Evolutionary conservation across 2,113 vertebrate species (phyloP).

Genomic region (Chionomys nivalis): DNA sequence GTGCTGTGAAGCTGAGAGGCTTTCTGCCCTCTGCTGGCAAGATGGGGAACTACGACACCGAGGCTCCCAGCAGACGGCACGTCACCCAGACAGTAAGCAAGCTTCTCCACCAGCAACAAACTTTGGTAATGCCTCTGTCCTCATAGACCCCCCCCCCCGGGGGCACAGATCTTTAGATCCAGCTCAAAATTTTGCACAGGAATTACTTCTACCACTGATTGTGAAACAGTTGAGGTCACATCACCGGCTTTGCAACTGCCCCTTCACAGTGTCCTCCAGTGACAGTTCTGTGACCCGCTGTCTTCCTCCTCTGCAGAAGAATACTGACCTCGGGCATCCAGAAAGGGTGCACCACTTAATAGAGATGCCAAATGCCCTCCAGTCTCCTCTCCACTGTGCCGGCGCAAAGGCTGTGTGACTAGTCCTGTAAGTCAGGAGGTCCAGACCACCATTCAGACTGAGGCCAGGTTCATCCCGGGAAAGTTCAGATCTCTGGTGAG

Average conservation of each 20-base stretch:
- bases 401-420: neutral
- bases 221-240: neutral
- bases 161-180: neutral
- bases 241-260: neutral
- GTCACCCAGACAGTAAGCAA: neutral
- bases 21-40: conserved; percentile 35
- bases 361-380: no score
- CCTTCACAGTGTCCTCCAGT: neutral
- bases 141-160: neutral
- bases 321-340: neutral
- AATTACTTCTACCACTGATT: neutral
- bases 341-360: rapidly evolving
- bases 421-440: neutral
- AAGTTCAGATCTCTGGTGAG: neutral
- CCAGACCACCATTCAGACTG: neutral
- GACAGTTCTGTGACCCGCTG: rapidly evolving
- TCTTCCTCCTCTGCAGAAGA: neutral
- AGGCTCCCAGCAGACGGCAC: neutral
- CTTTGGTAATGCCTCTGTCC: neutral
- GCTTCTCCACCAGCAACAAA: neutral
- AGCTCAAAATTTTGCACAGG: neutral
- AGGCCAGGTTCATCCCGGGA: neutral
- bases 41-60: neutral
- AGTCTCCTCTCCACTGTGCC: neutral
- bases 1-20: neutral